Evolutionary conservation across 2,888 invertebrate genomes (phyloP).

Genomic region (Andricus quercusramuli): DNA sequence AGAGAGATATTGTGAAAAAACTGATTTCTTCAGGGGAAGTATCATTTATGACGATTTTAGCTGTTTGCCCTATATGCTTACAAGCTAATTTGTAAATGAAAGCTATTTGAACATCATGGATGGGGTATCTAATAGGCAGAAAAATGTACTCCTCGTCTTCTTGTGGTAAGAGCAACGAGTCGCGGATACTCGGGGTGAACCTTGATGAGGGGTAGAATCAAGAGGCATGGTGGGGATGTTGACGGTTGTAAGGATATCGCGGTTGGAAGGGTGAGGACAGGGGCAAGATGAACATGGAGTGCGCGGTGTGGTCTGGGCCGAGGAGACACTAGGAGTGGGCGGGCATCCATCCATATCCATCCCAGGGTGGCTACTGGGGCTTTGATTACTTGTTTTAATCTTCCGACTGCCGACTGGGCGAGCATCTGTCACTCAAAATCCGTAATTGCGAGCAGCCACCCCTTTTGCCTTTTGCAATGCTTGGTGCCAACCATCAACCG

Average conservation of each 20-base stretch:
- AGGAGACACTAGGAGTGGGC: conserved; percentile 57
- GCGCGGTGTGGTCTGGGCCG: conserved; percentile 35
- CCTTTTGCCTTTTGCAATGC: conserved; percentile 56
- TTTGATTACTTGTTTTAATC: conserved; percentile 79
- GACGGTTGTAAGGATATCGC: conserved; percentile 30
- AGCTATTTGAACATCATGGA: neutral
- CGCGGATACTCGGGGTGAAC: conserved; percentile 47
- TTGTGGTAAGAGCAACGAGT: conserved; percentile 2
- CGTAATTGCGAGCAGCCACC: conserved; percentile 75
- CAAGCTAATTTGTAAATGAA: neutral
- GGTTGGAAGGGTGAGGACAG: conserved; percentile 39
- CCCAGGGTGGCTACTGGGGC: conserved; percentile 71
- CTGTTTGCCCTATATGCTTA: neutral
- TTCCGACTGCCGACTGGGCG: conserved; percentile 76
- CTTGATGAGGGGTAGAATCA: conserved; percentile 53
- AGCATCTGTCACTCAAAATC: conserved; percentile 79
- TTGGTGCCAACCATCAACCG: conserved; percentile 53
- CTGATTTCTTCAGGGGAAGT: no score
- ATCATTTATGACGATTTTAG: neutral
- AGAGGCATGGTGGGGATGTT: conserved; percentile 49
- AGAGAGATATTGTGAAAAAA: no score
- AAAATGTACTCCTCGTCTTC: neutral
- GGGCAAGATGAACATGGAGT: conserved; percentile 37
- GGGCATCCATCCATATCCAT: conserved; percentile 76
- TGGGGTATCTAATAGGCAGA: conserved; percentile 26